phyloP scores from a whole-genome alignment of 1,140 invertebrate species.

The Nautilus pompilius region DNA sequence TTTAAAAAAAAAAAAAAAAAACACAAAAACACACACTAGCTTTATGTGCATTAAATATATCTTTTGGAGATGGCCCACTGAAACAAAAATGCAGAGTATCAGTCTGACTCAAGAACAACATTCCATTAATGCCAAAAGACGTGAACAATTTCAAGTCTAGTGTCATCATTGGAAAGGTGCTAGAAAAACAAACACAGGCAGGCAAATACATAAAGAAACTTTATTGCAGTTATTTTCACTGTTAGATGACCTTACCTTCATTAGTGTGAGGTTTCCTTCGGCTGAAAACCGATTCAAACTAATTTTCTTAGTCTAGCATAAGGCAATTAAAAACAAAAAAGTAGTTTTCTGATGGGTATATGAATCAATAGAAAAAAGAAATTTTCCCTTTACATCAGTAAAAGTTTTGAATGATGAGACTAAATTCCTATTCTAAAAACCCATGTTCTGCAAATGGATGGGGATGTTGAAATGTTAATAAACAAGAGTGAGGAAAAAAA shows the following conservation, averaged over 20 bases:
- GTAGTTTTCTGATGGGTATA: conserved; percentile 1
- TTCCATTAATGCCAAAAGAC: no score
- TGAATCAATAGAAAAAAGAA: conserved; percentile 1
- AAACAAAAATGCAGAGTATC: no score
- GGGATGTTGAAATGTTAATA: no score
- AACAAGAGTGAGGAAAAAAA: no score
- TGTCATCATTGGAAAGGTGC: no score
- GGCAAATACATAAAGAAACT: conserved; percentile 5
- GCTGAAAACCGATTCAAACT: neutral
- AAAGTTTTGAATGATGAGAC: conserved; percentile 1
- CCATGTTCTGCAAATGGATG: neutral
- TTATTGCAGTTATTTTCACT: conserved; percentile 1
- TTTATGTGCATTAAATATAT: no score
- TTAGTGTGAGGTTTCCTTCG: neutral
- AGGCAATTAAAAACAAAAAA: neutral
- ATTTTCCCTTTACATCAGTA: conserved; percentile 1
- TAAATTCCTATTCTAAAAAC: neutral
- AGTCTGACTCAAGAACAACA: no score
- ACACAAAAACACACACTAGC: no score
- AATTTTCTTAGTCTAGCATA: neutral
- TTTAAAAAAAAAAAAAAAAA: no score
- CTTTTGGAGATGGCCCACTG: no score
- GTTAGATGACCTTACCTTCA: conserved; percentile 2
- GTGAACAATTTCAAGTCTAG: no score
- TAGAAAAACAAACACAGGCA: no score